These are phyloP conservation scores for Lepas anatifera DNA, from an alignment of 2,888 invertebrate genomes.

Conservation along the genomic window DNA sequence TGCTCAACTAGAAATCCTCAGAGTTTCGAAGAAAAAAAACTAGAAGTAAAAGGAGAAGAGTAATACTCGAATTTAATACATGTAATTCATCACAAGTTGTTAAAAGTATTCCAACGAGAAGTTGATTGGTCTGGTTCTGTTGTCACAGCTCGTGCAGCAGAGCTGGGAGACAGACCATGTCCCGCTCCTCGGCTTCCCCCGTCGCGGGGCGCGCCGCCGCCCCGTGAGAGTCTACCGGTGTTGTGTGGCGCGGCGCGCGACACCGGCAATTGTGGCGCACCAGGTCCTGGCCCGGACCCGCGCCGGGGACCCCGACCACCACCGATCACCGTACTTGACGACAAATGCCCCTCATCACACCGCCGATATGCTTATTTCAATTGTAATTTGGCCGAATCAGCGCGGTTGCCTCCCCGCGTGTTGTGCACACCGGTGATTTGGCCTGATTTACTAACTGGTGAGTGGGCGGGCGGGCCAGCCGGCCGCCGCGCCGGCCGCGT, in stretches of 20 bases:
- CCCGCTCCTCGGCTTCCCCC: neutral
- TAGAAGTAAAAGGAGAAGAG: too few species aligned
- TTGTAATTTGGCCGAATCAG: slow-evolving; percentile 13
- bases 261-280: neutral
- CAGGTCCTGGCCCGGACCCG: neutral
- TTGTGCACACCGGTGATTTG: neutral
- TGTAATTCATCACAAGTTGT: too few species aligned
- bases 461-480: neutral
- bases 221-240: neutral
- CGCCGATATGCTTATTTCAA: slow-evolving; percentile 12
- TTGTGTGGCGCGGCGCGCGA: neutral
- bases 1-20: too few species aligned
- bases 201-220: neutral
- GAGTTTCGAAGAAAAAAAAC: too few species aligned
- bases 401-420: neutral
- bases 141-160: neutral
- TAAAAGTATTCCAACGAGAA: too few species aligned
- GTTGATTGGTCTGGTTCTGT: too few species aligned
- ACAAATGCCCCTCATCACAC: slow-evolving; percentile 4
- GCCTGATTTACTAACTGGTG: neutral
- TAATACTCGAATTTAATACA: too few species aligned
- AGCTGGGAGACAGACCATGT: too few species aligned
- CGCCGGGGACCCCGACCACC: neutral
- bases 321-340: neutral
- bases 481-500: neutral